Evolutionary conservation across 1,140 invertebrate genomes (phyloP).

Genomic region (Diorhabda sublineata): DNA sequence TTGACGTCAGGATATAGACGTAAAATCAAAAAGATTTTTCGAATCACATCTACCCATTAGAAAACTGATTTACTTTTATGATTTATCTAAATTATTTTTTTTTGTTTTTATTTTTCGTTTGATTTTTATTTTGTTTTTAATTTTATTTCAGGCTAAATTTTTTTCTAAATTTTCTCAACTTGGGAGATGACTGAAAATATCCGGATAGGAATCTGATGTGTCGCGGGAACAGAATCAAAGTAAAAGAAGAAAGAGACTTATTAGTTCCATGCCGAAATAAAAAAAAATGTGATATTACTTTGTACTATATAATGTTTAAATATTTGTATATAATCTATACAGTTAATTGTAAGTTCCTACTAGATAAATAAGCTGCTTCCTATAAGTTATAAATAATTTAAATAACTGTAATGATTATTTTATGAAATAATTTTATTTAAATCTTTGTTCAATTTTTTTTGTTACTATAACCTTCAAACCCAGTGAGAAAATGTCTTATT

Average conservation of each 20-base stretch:
- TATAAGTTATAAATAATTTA: slow-evolving; percentile 13
- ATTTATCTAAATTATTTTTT: slow-evolving; percentile 10
- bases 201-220: background rate
- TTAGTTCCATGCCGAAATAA: slow-evolving; percentile 18
- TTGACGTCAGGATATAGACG: too few species aligned
- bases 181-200: slow-evolving; percentile 14
- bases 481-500: background rate
- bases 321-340: slow-evolving; percentile 22
- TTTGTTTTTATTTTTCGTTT: slow-evolving; percentile 23
- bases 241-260: slow-evolving; percentile 21
- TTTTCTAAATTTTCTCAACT: slow-evolving; percentile 18
- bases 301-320: slow-evolving; percentile 20
- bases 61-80: background rate
- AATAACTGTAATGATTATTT: slow-evolving; percentile 15
- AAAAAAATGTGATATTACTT: slow-evolving; percentile 23
- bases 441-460: slow-evolving; percentile 3
- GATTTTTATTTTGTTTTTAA: slow-evolving; percentile 27
- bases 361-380: slow-evolving; percentile 27
- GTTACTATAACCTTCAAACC: background rate
- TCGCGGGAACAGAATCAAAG: slow-evolving; percentile 12
- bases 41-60: too few species aligned
- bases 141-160: slow-evolving; percentile 34
- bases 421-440: slow-evolving; percentile 12
- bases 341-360: slow-evolving; percentile 35
- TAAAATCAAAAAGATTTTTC: too few species aligned